phyloP scores from a whole-genome alignment of 2,113 vertebrate genomes.

The Lepus europaeus region DNA sequence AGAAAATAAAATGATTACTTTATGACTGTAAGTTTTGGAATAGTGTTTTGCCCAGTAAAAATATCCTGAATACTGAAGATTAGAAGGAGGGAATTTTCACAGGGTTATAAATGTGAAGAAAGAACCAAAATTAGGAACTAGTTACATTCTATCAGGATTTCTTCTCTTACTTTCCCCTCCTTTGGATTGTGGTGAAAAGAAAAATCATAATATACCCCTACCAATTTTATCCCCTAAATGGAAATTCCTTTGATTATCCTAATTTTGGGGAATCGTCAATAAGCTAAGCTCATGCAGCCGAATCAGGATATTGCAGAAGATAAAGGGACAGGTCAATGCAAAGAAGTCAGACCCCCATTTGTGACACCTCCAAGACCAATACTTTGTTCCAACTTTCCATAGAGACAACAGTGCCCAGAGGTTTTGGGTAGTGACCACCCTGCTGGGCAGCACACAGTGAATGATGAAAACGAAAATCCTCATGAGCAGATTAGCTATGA shows the following conservation, averaged over 20 bases:
- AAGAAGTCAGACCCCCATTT: neutral
- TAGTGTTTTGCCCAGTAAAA: neutral
- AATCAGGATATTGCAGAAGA: neutral
- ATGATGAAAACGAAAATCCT: neutral
- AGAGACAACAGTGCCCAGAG: neutral
- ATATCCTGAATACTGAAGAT: neutral
- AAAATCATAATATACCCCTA: neutral
- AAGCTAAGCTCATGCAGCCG: neutral
- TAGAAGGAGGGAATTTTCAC: slow-evolving; percentile 1
- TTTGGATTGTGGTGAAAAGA: neutral
- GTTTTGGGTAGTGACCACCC: neutral
- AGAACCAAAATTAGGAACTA: neutral
- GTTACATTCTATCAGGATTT: neutral
- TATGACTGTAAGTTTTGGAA: neutral
- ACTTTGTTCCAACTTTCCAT: neutral
- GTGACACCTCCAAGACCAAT: neutral
- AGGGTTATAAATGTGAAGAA: neutral
- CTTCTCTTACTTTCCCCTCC: neutral
- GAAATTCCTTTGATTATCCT: neutral
- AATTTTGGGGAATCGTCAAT: neutral
- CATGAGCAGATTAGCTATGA: neutral
- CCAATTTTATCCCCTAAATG: neutral
- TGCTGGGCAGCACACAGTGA: neutral
- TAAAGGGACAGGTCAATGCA: neutral
- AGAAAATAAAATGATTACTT: slow-evolving; percentile 3